phyloP scores from a whole-genome alignment of 2,888 invertebrate species.

The Drosophila falleni region DNA sequence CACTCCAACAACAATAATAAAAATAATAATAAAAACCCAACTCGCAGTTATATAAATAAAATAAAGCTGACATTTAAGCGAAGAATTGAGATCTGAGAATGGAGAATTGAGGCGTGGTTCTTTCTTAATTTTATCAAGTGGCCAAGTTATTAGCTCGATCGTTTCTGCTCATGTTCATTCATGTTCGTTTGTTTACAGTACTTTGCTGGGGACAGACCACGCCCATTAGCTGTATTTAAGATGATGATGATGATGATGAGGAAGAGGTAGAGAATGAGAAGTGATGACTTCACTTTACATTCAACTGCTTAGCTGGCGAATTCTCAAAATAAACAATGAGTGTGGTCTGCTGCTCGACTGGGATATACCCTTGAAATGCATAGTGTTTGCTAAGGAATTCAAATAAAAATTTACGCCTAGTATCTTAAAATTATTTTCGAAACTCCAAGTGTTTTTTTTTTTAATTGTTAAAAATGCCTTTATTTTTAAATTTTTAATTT shows the following conservation, averaged over 20 bases:
- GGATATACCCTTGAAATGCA: background rate
- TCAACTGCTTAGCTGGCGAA: slow-evolving; percentile 1
- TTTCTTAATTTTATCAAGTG: slow-evolving; percentile 43
- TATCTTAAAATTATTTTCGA: too few species aligned
- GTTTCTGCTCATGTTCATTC: slow-evolving; percentile 21
- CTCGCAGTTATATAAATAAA: slow-evolving; percentile 16
- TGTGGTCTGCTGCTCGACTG: background rate
- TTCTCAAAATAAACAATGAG: background rate
- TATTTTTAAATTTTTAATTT: too few species aligned
- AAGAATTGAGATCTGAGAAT: background rate
- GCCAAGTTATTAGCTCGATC: slow-evolving; percentile 33
- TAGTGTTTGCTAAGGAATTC: too few species aligned
- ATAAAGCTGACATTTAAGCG: slow-evolving; percentile 47
- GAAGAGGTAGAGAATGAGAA: background rate
- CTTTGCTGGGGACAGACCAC: slow-evolving; percentile 20
- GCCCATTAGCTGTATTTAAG: slow-evolving; percentile 3
- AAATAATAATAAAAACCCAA: slow-evolving; percentile 11
- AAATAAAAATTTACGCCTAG: too few species aligned
- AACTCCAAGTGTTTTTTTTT: too few species aligned
- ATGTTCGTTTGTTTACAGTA: slow-evolving; percentile 32
- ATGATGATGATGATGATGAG: background rate
- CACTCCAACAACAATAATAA: background rate
- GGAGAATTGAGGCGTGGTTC: slow-evolving; percentile 20
- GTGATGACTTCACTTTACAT: background rate
- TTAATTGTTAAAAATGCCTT: too few species aligned